Evolutionary conservation across 1,140 invertebrate genomes (phyloP).

Genomic region (Drosophila parvula): DNA sequence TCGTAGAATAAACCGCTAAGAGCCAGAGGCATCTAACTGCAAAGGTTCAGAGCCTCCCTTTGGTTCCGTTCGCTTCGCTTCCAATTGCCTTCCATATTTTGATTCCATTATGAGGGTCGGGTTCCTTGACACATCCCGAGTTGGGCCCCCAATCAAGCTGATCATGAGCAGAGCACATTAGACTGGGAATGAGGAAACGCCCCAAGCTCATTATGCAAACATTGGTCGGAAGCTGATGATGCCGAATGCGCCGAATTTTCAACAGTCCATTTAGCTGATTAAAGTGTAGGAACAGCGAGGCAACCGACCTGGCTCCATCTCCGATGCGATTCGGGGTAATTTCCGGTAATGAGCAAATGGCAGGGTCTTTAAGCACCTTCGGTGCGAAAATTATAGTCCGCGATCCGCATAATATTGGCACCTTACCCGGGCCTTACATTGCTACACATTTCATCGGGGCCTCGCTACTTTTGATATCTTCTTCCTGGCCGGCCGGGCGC

Average conservation of each 20-base stretch:
- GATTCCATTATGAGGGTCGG: slow-evolving; percentile 41
- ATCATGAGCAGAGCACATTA: slow-evolving; percentile 67
- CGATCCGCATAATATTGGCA: slow-evolving; percentile 66
- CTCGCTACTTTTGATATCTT: slow-evolving; percentile 31
- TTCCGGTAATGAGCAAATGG: slow-evolving; percentile 61
- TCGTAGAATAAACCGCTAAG: slow-evolving; percentile 16
- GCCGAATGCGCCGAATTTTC: slow-evolving; percentile 73
- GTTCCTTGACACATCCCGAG: slow-evolving; percentile 61
- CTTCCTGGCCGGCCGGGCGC: background rate
- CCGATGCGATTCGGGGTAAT: slow-evolving; percentile 48
- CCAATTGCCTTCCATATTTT: background rate
- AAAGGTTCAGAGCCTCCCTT: slow-evolving; percentile 2
- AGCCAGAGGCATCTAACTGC: slow-evolving; percentile 63
- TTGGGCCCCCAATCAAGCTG: slow-evolving; percentile 61
- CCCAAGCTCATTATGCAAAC: slow-evolving; percentile 70
- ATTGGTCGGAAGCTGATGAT: slow-evolving; percentile 43
- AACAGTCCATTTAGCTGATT: slow-evolving; percentile 82
- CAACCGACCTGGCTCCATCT: slow-evolving; percentile 16
- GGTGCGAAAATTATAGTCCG: slow-evolving; percentile 62
- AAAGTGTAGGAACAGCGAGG: slow-evolving; percentile 54
- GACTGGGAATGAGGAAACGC: slow-evolving; percentile 54
- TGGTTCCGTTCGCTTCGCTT: background rate
- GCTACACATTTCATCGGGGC: slow-evolving; percentile 1
- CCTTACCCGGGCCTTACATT: slow-evolving; percentile 48
- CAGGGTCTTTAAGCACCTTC: slow-evolving; percentile 63